Percentiles rank a stretch among this genome's conserved stretches.
These are phyloP conservation scores for Zosterops borbonicus DNA, from an alignment of 2,113 vertebrate species.

Conservation along the genomic window DNA sequence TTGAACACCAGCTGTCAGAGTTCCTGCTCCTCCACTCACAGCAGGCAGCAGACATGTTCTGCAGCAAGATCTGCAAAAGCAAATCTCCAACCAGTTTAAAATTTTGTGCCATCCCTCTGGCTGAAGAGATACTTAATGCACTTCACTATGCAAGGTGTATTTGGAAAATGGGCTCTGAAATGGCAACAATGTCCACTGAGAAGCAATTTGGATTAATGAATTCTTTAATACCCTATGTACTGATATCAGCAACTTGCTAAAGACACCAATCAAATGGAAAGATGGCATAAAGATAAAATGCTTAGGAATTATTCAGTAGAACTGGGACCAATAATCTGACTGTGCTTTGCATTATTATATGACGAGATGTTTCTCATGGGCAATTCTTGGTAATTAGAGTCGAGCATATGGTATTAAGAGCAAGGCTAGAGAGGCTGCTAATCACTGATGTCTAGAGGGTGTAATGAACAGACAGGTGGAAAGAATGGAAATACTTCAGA, in stretches of 20 bases:
- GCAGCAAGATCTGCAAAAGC: not conserved
- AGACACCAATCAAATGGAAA: not conserved
- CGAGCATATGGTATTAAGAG: not conserved
- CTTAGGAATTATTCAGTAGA: not conserved
- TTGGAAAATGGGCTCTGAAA: not conserved
- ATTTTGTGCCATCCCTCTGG: not conserved
- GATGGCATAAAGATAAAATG: not conserved
- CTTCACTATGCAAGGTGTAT: not conserved
- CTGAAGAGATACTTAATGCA: not conserved
- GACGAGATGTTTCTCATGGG: not conserved
- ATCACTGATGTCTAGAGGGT: not conserved
- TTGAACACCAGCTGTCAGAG: not conserved
- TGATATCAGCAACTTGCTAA: not conserved
- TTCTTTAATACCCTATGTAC: not conserved
- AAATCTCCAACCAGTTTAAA: not conserved
- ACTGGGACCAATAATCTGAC: not conserved
- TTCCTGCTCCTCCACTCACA: not conserved
- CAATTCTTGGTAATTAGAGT: not conserved
- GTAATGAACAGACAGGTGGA: not conserved
- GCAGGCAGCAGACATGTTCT: not conserved
- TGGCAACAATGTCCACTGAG: not conserved
- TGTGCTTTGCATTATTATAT: not conserved
- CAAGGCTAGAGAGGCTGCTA: not conserved
- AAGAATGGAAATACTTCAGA: not conserved
- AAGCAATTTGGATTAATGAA: not conserved